Conservation (phyloP, 2,797 vertebrate species). For the Pseudochromis fuscus region DNA sequence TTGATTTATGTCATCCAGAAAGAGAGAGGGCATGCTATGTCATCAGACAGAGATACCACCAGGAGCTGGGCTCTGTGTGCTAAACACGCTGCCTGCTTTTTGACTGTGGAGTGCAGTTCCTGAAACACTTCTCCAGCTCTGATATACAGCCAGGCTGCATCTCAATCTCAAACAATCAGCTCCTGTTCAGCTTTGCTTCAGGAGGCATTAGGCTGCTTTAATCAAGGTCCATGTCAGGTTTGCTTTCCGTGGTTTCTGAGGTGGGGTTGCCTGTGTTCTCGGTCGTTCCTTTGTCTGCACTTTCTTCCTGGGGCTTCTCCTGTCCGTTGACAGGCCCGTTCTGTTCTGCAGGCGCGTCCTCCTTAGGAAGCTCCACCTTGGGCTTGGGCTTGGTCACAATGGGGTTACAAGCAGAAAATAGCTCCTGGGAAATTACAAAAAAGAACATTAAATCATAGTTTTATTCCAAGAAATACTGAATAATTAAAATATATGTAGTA, state of each 20-base stretch:
- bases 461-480: background rate
- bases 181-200: conserved; percentile 63
- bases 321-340: conserved; percentile 93
- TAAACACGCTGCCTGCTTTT: conserved; percentile 72
- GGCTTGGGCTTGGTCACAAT: conserved; percentile 94
- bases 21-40: conserved; percentile 85
- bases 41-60: conserved; percentile 78
- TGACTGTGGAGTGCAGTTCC: conserved; percentile 72
- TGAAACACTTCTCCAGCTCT: conserved; percentile 72
- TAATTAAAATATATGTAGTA: background rate
- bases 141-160: conserved; percentile 71
- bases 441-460: background rate
- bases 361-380: conserved; percentile 96
- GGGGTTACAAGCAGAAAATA: conserved; percentile 88
- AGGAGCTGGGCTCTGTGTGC: conserved; percentile 72
- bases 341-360: conserved; percentile 90
- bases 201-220: conserved; percentile 76
- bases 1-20: conserved; percentile 82
- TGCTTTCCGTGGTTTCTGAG: conserved; percentile 86
- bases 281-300: conserved; percentile 68
- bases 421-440: conserved; percentile 74
- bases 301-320: conserved; percentile 80
- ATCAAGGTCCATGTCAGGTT: conserved; percentile 99
- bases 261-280: conserved; percentile 81
- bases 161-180: conserved; percentile 73